Evolutionary conservation across 1,140 invertebrate species (phyloP), one percentile per base, ranked within the genome.

Genomic region (Drosophila sulfurigaster): DNA sequence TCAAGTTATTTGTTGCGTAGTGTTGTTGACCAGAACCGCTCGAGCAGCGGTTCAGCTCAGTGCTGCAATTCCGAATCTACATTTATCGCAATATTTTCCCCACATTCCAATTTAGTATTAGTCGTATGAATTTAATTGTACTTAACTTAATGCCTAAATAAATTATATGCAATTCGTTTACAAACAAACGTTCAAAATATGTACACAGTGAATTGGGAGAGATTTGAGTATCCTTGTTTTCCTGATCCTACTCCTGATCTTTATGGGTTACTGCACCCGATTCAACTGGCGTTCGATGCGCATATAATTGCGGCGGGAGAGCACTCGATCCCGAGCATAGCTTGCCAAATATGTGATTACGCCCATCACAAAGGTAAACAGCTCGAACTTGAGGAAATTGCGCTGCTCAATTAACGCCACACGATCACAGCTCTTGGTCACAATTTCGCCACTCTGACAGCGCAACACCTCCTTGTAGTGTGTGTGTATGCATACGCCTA

Each of bases 351-450:
- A 92, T 80, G 65, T 64, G 90, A 94, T 25, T 96, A 96, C 72
- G 7, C 95, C 95, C 32, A 96, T 60, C 0, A 95, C 90, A 80
- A 97, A 95, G 92, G 96, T 95, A 70, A 95, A 94, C 10, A 94
- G 94, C 87, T 97, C 95, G 91, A 98, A 98, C 82, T 96, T 95
- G 95, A 97, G 97, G 93, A 97, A 98, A 48, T 95, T 94, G 63
- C 94, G 93, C 91, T 97, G 96, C 82, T 97, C 96, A 32, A 96
- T 93, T 93, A 95, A 96, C 13, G 94, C 95, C 11, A 95, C 95
- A 75, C 93, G 94, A 75, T 96, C 95, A 85, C 95, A 96, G 83
- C 95, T 95, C 93, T 96, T 94, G 7, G 94, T 96, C 35, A 96
- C 94, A 56, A 94, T 94, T 85, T 96, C 95, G 56, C 95, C 95